Percentiles rank a stretch among this genome's conserved stretches.
Evolutionary conservation across 1,140 invertebrate genomes (phyloP).

Genomic region (Lordiphosa collinella): DNA sequence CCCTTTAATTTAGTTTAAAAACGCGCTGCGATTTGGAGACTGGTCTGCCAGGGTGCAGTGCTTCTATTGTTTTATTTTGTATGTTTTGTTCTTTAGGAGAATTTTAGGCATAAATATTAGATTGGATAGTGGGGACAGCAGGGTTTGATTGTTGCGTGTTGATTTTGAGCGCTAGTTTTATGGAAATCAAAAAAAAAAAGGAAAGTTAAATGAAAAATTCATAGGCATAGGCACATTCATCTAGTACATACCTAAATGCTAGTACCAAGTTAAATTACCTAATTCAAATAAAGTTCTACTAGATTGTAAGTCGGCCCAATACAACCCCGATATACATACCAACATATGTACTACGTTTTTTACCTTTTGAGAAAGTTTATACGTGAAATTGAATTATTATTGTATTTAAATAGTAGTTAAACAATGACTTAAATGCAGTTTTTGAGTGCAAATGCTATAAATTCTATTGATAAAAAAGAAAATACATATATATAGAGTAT

Average conservation of each 20-base stretch:
- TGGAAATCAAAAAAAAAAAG: conserved; percentile 28
- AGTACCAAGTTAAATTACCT: conserved; percentile 48
- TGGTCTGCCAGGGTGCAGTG: conserved; percentile 43
- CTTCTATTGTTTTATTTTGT: conserved; percentile 1
- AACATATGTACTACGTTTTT: conserved; percentile 63
- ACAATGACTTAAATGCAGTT: conserved; percentile 49
- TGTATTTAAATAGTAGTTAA: conserved; percentile 53
- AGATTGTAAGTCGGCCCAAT: conserved; percentile 33
- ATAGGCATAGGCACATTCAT: conserved; percentile 31
- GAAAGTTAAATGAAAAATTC: conserved; percentile 9
- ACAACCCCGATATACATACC: conserved; percentile 16
- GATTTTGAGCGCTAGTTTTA: conserved; percentile 50
- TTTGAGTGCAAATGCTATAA: conserved; percentile 8
- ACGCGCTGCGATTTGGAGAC: conserved; percentile 31
- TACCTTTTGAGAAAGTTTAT: conserved; percentile 74
- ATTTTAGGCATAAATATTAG: conserved; percentile 41
- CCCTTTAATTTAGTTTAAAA: conserved; percentile 53
- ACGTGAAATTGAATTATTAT: conserved; percentile 37
- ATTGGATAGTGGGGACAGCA: conserved; percentile 3
- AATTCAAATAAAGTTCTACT: conserved; percentile 50
- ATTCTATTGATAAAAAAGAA: conserved; percentile 9
- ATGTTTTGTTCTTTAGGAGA: conserved; percentile 54
- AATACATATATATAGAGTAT: conserved; percentile 22
- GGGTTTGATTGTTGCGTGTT: not conserved
- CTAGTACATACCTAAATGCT: conserved; percentile 32